Evolutionary conservation across 2,888 invertebrate genomes (phyloP).

Genomic region (Thera obeliscata): DNA sequence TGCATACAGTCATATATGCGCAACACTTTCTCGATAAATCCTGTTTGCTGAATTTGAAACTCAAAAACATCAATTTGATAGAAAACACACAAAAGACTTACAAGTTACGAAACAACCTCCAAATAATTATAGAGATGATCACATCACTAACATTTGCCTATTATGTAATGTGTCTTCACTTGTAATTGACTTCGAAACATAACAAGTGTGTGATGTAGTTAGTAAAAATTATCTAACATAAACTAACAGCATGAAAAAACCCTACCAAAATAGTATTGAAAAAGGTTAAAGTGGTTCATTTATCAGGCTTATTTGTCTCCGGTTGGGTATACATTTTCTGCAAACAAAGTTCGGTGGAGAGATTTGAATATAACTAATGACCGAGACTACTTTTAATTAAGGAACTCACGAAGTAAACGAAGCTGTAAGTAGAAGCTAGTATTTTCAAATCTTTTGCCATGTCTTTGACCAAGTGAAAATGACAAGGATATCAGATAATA

Average conservation of each 20-base stretch:
- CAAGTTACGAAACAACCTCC: conserved; percentile 48
- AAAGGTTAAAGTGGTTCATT: not conserved
- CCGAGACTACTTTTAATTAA: too few relatives aligned
- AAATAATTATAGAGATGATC: conserved; percentile 54
- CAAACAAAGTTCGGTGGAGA: too few relatives aligned
- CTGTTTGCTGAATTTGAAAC: not conserved
- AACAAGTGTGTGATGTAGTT: conserved; percentile 35
- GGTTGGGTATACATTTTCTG: too few relatives aligned
- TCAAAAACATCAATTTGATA: conserved; percentile 23
- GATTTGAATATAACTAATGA: too few relatives aligned
- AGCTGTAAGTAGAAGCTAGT: too few relatives aligned
- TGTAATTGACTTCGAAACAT: conserved; percentile 44
- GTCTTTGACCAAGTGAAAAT: too few relatives aligned
- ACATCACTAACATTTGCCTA: conserved; percentile 49
- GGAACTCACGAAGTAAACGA: too few relatives aligned
- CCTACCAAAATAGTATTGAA: not conserved
- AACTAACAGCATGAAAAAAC: not conserved
- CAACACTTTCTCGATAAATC: conserved; percentile 37
- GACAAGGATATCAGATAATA: too few relatives aligned
- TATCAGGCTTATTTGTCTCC: too few relatives aligned
- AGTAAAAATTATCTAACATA: conserved; percentile 28
- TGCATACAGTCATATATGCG: conserved; percentile 23
- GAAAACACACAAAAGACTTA: conserved; percentile 32
- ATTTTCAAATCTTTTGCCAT: too few relatives aligned
- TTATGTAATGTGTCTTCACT: conserved; percentile 46